phyloP scores from a whole-genome alignment of 2,797 vertebrate species.

The Argentina silus region DNA sequence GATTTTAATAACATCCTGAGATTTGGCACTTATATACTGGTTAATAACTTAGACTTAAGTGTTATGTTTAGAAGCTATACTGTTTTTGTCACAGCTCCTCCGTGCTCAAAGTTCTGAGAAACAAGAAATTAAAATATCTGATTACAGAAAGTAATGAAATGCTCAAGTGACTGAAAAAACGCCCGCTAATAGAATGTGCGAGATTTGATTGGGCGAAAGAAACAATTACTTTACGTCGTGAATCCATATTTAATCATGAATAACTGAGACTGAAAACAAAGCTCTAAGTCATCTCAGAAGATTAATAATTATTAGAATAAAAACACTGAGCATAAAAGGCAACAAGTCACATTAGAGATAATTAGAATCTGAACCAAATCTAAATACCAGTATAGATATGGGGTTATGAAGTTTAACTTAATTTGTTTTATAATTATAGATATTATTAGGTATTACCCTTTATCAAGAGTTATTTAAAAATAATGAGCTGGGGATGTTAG shows the following conservation, averaged over 20 bases:
- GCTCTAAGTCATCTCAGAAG: background rate
- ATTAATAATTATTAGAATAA: background rate
- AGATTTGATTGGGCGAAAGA: background rate
- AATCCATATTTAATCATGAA: background rate
- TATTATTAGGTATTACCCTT: constrained; percentile 20
- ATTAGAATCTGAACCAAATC: constrained; percentile 15
- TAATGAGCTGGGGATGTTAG: constrained; percentile 23
- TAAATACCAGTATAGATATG: constrained; percentile 7
- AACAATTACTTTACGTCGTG: background rate
- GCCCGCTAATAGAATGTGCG: background rate
- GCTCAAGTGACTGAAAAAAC: background rate
- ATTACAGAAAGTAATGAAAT: background rate
- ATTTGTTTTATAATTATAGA: constrained; percentile 38
- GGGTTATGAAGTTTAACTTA: constrained; percentile 23
- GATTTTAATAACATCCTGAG: background rate
- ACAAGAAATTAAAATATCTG: background rate
- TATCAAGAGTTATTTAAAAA: constrained; percentile 17
- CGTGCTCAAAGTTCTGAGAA: background rate
- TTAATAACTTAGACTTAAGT: background rate
- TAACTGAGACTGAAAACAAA: background rate
- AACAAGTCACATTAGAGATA: constrained; percentile 5
- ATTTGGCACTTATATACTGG: background rate
- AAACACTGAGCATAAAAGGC: background rate
- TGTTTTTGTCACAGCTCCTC: background rate
- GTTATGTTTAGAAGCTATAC: background rate